Conservation (phyloP, 2,888 invertebrate genomes). For the Amaurobius ferox region DNA sequence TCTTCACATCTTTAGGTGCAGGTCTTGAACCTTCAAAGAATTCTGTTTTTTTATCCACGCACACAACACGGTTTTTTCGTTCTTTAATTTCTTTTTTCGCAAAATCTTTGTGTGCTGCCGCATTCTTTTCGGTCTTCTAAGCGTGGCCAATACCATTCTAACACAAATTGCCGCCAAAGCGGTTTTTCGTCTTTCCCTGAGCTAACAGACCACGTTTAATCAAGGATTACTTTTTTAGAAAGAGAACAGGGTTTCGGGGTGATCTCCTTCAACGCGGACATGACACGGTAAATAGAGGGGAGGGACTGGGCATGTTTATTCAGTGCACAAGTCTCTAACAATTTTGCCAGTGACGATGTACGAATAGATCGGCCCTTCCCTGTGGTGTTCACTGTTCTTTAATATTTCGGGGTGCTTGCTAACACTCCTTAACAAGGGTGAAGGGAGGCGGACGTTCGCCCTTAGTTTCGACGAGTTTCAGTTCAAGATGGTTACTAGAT, state of each 20-base stretch:
- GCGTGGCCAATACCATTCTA: constrained; percentile 11
- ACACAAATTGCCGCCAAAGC: neutral
- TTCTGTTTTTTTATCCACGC: neutral
- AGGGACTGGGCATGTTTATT: neutral
- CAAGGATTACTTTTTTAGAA: constrained; percentile 2
- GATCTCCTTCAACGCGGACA: constrained; percentile 9
- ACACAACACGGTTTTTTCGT: neutral
- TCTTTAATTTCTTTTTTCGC: neutral
- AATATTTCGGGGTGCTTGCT: neutral
- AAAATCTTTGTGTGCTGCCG: constrained; percentile 2
- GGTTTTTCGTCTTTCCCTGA: neutral
- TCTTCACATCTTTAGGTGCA: constrained; percentile 12
- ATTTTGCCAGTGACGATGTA: neutral
- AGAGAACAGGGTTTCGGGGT: constrained; percentile 5
- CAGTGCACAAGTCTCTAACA: neutral
- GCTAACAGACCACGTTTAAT: constrained; percentile 12
- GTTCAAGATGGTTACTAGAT: too few species aligned
- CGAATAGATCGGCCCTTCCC: neutral
- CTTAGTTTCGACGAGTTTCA: too few species aligned
- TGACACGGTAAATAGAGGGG: constrained; percentile 16
- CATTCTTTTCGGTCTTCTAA: neutral
- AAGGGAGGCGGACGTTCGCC: neutral
- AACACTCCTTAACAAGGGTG: neutral
- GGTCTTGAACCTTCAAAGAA: constrained; percentile 10
- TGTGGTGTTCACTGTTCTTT: neutral